Conservation (phyloP, 2,113 vertebrate species). For the Gymnobelideus leadbeateri region DNA sequence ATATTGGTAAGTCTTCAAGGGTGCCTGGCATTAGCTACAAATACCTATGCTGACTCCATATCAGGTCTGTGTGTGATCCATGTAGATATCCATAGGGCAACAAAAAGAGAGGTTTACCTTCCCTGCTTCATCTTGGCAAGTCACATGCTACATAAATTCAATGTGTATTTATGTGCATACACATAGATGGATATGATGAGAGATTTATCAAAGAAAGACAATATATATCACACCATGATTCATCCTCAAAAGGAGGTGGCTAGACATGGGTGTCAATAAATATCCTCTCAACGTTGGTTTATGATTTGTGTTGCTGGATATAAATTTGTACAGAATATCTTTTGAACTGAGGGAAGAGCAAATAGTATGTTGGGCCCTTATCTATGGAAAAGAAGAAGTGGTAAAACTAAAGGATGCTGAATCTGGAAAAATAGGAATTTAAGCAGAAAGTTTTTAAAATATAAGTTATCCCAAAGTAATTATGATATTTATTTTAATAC, state of each 20-base stretch:
- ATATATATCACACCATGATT: background rate
- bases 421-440: background rate
- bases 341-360: background rate
- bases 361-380: background rate
- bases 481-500: background rate
- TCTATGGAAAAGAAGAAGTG: background rate
- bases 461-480: background rate
- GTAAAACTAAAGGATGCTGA: background rate
- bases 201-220: background rate
- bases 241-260: background rate
- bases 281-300: background rate
- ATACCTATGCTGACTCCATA: background rate
- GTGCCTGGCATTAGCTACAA: background rate
- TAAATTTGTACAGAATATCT: background rate
- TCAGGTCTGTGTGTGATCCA: background rate
- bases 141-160: background rate
- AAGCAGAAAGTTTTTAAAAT: background rate
- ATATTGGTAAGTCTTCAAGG: background rate
- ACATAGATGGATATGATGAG: background rate
- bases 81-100: background rate
- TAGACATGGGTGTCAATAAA: background rate
- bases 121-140: background rate
- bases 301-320: background rate
- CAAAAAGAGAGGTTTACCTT: background rate
- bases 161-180: background rate